Base-by-base conservation (phyloP, 2,888 invertebrate genomes). In the Entomobrya proxima region DNA sequence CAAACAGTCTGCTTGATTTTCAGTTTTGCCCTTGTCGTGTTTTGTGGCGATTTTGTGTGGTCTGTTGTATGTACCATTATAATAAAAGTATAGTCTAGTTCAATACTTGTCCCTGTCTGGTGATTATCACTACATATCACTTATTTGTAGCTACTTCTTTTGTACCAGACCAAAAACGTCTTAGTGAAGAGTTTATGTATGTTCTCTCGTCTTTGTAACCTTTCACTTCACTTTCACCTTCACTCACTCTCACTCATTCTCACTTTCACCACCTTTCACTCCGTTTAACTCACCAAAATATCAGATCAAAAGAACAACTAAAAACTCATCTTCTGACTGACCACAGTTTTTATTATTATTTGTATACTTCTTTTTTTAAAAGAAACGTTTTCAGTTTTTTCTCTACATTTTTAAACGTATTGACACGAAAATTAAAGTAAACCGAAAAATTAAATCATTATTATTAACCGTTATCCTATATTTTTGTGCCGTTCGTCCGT, bases 201-300 rank as follows among this genome's bases (percentile, higher is more conserved):
- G 6, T 24, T 37, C 18, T 58, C 69, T 75, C 15, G n/a, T 80
- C 21, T 78, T 15, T 76, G 13, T 74, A 61, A 30, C 75, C 86
- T 78, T 82, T 82, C 76, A 82, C 86, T 80, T 81, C 55, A 74
- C 69, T 69, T 58, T 79, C 80, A 75, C 82, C 82, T 74, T 18
- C 13, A 72, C 64, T 81, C 72, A 44, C 81, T 69, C 44, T 67
- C 35, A 64, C 64, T 76, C 86, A 52, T 21, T 79, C 37, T 75
- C 67, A 75, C 84, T 84, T 58, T 79, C 77, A 78, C 75, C 52
- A 85, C 67, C 79, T 83, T 76, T 77, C 77, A 81, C 74, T 67
- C 64, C 77, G 37, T 18, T 55, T 52, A 64, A 55, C 47, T 67
- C 50, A 76, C 55, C 47, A 52, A n/a, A 64, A n/a, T 44, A 58